Base-by-base conservation (phyloP, 2,888 invertebrate species). In the Drosophila neutralis region DNA sequence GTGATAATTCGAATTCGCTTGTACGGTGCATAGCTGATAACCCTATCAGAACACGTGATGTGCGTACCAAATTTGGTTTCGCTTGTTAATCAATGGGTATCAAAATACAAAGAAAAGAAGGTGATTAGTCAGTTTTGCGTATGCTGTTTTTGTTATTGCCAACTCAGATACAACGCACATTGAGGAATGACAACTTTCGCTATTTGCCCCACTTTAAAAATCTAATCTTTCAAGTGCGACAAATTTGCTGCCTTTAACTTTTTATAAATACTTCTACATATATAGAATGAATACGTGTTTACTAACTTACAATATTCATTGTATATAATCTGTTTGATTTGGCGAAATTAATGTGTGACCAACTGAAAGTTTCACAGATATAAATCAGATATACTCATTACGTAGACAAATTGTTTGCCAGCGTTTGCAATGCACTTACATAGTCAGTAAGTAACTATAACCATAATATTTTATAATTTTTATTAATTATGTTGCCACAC, bases 1-100 rank as follows among this genome's bases (percentile, higher is more conserved):
- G 65, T 38, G 57, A 70, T 75, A 78, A 67, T 75, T 66, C 70
- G 63, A 77, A 68, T 61, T n/a, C n/a, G n/a, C n/a, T n/a, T n/a
- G 13, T 45, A 15, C 21, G 21, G 8, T 15, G 8, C 24, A 24
- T 24, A 24, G 24, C 15, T 45, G 15, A 24, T 15, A 45, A 8
- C 45, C 24, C 4, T 15, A 15, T 24, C 45, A 24, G 4, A 15
- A 4, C 15, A 45, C 24, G 45, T 15, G 15, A 45, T 45, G 7
- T 45, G 8, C 7, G 24, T 8, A 45, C 8, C 8, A 24, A 45
- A 45, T 45, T 8, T 24, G 8, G 45, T 24, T 45, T 45, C 24
- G 24, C 24, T 24, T 45, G 7, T 1, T 15, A 45, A 45, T 45
- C 21, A 45, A 24, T 45, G 45, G 8, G 24, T 15, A 45, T 45